These are phyloP conservation scores for Psephotus haematonotus DNA, from an alignment of 2,113 vertebrate genomes.

Conservation along the genomic window DNA sequence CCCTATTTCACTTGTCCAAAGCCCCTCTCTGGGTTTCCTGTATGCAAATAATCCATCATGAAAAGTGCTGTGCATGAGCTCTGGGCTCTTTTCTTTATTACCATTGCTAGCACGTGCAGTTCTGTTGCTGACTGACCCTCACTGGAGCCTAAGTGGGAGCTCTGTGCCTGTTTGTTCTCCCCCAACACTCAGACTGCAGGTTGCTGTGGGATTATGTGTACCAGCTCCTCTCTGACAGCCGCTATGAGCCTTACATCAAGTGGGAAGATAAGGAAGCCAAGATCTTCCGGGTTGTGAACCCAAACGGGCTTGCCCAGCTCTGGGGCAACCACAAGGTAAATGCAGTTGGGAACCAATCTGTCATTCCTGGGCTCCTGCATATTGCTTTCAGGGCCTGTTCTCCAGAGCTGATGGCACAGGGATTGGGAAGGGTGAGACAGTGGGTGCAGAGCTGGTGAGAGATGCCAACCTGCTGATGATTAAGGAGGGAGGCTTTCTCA, in stretches of 20 bases:
- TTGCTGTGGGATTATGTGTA: constrained; percentile 91
- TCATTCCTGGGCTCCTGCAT: background rate
- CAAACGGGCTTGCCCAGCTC: constrained; percentile 86
- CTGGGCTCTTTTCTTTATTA: background rate
- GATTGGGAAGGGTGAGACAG: background rate
- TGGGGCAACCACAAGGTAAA: constrained; percentile 94
- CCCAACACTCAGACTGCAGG: constrained; percentile 79
- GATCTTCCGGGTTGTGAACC: constrained; percentile 86
- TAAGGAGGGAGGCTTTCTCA: background rate
- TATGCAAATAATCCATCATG: background rate
- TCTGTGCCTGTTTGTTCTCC: background rate
- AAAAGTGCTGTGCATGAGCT: fast-evolving
- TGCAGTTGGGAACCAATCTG: fast-evolving
- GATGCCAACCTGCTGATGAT: background rate
- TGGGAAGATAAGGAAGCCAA: constrained; percentile 85
- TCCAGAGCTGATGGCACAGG: background rate
- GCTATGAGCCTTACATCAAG: constrained; percentile 84
- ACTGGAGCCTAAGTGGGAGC: background rate
- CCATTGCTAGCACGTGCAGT: fast-evolving
- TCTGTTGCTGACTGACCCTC: background rate
- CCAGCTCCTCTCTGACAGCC: constrained; percentile 83
- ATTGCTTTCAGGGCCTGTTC: fast-evolving
- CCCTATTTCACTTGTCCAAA: background rate
- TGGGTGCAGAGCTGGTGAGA: background rate
- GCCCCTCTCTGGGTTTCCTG: background rate